phyloP scores from a whole-genome alignment of 1,140 invertebrate species.

The Trichonephila clavipes region DNA sequence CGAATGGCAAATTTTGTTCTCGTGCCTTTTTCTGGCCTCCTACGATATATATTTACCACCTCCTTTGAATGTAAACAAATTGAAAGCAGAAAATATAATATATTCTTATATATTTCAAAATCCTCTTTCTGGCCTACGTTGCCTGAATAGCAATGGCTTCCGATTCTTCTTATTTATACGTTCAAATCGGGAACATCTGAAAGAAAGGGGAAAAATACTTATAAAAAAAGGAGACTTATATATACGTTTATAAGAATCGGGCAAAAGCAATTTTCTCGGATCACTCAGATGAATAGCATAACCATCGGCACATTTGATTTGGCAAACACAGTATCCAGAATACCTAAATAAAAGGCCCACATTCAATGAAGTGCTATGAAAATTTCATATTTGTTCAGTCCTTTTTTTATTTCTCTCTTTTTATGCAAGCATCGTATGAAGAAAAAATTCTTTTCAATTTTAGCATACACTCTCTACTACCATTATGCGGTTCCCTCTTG shows the following conservation, averaged over 20 bases:
- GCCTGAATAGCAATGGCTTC: constrained; percentile 71
- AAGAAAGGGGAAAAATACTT: constrained; percentile 31
- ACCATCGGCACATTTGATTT: constrained; percentile 63
- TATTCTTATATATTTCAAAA: constrained; percentile 74
- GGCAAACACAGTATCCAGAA: constrained; percentile 53
- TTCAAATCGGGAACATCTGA: constrained; percentile 53
- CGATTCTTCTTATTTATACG: constrained; percentile 74
- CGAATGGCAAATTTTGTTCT: constrained; percentile 70
- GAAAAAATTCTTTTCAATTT: neutral
- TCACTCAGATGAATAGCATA: constrained; percentile 63
- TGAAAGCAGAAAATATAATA: constrained; percentile 72
- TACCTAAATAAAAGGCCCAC: constrained; percentile 51
- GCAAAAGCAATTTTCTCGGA: constrained; percentile 69
- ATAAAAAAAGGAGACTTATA: constrained; percentile 35
- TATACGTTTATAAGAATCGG: constrained; percentile 63
- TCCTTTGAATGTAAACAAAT: constrained; percentile 75
- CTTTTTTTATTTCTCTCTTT: neutral
- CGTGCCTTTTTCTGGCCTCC: constrained; percentile 32
- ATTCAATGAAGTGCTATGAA: constrained; percentile 52
- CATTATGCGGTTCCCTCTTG: neutral
- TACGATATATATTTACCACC: constrained; percentile 64
- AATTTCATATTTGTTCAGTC: constrained; percentile 50
- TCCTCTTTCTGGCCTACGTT: constrained; percentile 51
- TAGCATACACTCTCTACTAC: neutral
- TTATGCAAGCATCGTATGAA: neutral